Conservation (phyloP, 2,113 vertebrate genomes). For the Cacatua alba region DNA sequence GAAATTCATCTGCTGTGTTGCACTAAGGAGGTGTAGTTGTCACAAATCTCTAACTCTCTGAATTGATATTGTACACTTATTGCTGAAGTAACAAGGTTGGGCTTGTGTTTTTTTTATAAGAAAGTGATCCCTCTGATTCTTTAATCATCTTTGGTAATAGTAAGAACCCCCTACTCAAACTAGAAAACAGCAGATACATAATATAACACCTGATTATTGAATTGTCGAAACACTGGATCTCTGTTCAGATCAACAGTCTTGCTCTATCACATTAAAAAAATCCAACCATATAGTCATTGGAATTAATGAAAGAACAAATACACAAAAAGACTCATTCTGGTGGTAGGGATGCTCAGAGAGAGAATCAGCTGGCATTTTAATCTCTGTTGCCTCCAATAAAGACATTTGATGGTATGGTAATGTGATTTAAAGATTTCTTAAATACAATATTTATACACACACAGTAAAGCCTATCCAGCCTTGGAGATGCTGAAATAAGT, state of each 20-base stretch:
- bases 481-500: too few species aligned
- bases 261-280: neutral
- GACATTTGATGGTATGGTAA: too few species aligned
- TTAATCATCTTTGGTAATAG: neutral
- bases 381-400: neutral
- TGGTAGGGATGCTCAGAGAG: neutral
- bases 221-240: neutral
- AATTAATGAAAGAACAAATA: neutral
- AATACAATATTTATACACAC: too few species aligned
- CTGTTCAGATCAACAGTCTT: neutral
- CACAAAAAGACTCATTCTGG: neutral
- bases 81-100: neutral
- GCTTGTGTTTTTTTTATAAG: neutral
- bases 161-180: neutral
- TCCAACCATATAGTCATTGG: neutral
- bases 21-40: neutral
- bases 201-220: neutral
- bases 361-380: neutral
- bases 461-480: too few species aligned
- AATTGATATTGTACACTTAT: neutral
- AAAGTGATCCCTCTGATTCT: neutral
- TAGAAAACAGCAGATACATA: neutral
- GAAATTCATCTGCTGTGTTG: neutral
- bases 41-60: neutral
- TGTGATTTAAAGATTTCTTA: too few species aligned